Conservation (phyloP, 2,797 vertebrate species). For the Eleutherodactylus coqui region DNA sequence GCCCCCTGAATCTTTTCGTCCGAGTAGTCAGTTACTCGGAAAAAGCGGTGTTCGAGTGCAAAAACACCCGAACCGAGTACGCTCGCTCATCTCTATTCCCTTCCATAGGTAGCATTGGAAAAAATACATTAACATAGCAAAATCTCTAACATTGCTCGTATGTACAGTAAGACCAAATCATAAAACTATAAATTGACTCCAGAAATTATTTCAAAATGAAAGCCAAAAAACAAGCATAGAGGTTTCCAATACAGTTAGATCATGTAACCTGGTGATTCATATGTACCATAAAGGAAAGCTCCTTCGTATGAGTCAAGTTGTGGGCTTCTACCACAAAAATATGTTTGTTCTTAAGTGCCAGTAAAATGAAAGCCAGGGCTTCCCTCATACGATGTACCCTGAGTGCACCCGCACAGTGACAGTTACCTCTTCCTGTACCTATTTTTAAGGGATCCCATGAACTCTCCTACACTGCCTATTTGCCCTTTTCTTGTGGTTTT, state of each 20-base stretch:
- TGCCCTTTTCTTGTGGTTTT: constrained; percentile 51
- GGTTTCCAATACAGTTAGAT: background rate
- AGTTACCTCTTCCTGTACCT: constrained; percentile 48
- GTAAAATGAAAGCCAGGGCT: constrained; percentile 39
- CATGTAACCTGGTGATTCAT: constrained; percentile 72
- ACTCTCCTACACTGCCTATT: constrained; percentile 4
- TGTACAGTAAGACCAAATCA: background rate
- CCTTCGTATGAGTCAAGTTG: constrained; percentile 72
- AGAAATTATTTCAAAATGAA: background rate
- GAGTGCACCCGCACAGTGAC: background rate
- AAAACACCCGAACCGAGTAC: no score
- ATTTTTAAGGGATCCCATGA: constrained; percentile 26
- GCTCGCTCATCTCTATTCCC: no score
- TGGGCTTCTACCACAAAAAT: constrained; percentile 70
- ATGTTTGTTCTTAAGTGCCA: constrained; percentile 43
- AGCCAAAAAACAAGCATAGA: background rate
- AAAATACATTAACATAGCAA: background rate
- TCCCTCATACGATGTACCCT: constrained; percentile 30
- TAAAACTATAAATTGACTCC: background rate
- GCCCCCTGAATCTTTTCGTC: no score
- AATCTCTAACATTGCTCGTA: background rate
- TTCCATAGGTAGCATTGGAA: background rate
- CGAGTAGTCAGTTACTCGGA: no score
- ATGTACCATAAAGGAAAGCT: constrained; percentile 71
- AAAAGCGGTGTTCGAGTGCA: no score